Conservation (phyloP, 2,888 invertebrate species). For the Tanypteryx hageni region DNA sequence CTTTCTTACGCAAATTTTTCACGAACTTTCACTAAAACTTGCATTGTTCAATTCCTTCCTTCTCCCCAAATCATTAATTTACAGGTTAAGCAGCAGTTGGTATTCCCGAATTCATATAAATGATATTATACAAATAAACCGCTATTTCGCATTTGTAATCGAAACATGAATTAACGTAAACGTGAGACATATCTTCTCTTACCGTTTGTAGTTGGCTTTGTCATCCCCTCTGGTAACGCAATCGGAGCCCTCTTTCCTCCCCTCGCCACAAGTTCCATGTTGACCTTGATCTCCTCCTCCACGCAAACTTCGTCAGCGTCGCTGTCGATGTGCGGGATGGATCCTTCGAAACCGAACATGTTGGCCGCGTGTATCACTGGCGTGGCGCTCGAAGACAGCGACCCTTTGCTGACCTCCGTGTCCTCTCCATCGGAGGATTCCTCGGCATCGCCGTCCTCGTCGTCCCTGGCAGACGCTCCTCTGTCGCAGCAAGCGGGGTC, state of each 20-base stretch:
- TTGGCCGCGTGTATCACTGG: constrained; percentile 76
- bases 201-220: constrained; percentile 21
- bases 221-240: background rate
- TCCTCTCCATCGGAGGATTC: constrained; percentile 73
- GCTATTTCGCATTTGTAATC: too few relatives aligned
- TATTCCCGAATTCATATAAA: too few relatives aligned
- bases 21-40: too few relatives aligned
- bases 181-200: background rate
- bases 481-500: constrained; percentile 70
- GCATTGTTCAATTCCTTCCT: too few relatives aligned
- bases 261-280: constrained; percentile 71
- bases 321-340: constrained; percentile 85
- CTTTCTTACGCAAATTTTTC: too few relatives aligned
- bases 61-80: too few relatives aligned
- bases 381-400: constrained; percentile 71
- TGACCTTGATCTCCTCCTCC: constrained; percentile 70
- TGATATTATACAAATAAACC: too few relatives aligned
- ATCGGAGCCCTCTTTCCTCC: constrained; percentile 23
- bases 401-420: constrained; percentile 67
- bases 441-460: constrained; percentile 72
- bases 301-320: constrained; percentile 80
- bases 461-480: constrained; percentile 67
- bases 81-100: too few relatives aligned
- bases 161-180: too few relatives aligned
- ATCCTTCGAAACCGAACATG: constrained; percentile 82